Conservation (phyloP, 2,888 invertebrate genomes). For the Rugalucina vietnamica region DNA sequence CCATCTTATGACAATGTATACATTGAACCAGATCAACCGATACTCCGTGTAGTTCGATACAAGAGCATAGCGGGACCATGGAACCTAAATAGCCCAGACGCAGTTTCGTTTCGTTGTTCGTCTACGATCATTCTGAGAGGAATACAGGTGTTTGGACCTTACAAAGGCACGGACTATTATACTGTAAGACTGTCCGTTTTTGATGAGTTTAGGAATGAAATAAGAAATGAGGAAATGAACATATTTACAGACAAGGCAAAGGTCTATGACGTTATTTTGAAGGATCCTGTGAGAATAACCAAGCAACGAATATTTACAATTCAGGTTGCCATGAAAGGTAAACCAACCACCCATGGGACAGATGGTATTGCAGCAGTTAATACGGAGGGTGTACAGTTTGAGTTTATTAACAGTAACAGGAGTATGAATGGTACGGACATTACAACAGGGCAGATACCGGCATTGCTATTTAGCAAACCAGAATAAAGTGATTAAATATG, state of each 20-base stretch:
- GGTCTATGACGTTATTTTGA: slow-evolving; percentile 45
- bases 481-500: too few relatives aligned
- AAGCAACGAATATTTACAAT: slow-evolving; percentile 33
- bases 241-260: slow-evolving; percentile 23
- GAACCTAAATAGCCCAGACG: slow-evolving; percentile 51
- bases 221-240: slow-evolving; percentile 16
- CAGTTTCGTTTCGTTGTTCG: slow-evolving; percentile 54
- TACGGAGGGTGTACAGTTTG: slow-evolving; percentile 41
- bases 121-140: slow-evolving; percentile 37
- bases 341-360: slow-evolving; percentile 40
- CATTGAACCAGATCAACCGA: not conserved
- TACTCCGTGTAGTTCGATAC: slow-evolving; percentile 38
- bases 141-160: slow-evolving; percentile 50
- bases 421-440: slow-evolving; percentile 59
- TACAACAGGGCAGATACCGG: slow-evolving; percentile 55
- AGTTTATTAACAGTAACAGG: slow-evolving; percentile 53
- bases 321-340: slow-evolving; percentile 26
- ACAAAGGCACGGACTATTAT: slow-evolving; percentile 12
- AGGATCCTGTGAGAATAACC: slow-evolving; percentile 24
- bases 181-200: slow-evolving; percentile 27
- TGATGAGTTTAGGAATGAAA: slow-evolving; percentile 28
- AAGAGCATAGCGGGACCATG: slow-evolving; percentile 36
- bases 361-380: slow-evolving; percentile 27
- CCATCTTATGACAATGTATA: not conserved
- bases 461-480: slow-evolving; percentile 44